Evolutionary conservation across 2,888 invertebrate genomes (phyloP), one percentile per base, ranked within the genome.

Genomic region (Tubiluchus corallicola): DNA sequence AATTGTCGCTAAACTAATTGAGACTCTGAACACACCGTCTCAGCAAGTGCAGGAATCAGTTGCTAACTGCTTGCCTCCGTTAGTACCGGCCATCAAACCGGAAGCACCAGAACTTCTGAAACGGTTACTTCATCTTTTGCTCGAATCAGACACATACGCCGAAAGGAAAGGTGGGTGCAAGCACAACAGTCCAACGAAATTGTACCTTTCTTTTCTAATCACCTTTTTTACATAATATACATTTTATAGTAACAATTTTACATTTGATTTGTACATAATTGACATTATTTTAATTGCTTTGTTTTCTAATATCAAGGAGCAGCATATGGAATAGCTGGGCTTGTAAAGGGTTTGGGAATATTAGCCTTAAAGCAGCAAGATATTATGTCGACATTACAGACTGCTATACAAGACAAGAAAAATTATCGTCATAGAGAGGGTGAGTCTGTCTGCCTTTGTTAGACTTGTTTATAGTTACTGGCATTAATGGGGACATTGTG

Each of bases 31-130:
- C 21, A 98, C 96, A 37, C 98, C 98, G 9, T 92, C 94, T 37
- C 92, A 96, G 62, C 53, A 78, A 77, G 90, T 96, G 0, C 96
- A 98, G 72, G 90, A 92, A 66, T 84, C 96, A 0, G 94, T 96
- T 0, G 84, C 92, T 39, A 85, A 88, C 64, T 98, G 96, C 60
- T 69, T 98, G 49, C 90, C 94, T 0, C 83, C 85, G 55, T 67
- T 98, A 48, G 85, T 96, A 51, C 83, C 85, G 1, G 82, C 87
- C 0, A 79, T 98, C 17, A 84, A 82, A 62, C 81, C 82, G 38
- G 87, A 92, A 57, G 85, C 90, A 2, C 81, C 85, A 0, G 74
- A 75, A 44, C 77, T 92, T 55, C 79, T 94, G 41, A 79, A 82
- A 58, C 82, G 82, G 59, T 72, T 98, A 21, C 72, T 90, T 60